Percentiles rank a stretch among this genome's conserved stretches.
Evolutionary conservation across 2,113 vertebrate genomes (phyloP).

Genomic region (Ptychochromis oligacanthus): DNA sequence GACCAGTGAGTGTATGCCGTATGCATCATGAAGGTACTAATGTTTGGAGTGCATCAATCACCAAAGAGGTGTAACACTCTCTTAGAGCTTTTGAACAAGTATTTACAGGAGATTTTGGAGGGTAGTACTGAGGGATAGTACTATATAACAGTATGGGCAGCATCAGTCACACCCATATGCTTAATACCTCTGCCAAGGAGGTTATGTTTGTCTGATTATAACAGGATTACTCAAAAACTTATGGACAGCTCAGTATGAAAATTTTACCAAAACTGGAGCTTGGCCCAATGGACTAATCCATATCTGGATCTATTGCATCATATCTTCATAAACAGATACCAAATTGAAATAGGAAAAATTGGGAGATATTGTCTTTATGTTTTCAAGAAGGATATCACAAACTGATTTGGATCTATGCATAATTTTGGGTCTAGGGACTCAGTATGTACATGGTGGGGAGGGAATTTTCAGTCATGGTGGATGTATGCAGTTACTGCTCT

Average conservation of each 20-base stretch:
- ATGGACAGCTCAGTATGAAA: not conserved
- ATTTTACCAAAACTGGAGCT: not conserved
- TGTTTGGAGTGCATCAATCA: not conserved
- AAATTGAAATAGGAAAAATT: not conserved
- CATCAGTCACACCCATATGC: not conserved
- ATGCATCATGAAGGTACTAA: not conserved
- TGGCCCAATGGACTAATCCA: not conserved
- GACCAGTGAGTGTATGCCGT: not conserved
- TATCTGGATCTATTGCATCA: not conserved
- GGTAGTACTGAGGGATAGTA: not conserved
- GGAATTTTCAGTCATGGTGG: not conserved
- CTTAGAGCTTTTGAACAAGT: not conserved
- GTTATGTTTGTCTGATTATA: not conserved
- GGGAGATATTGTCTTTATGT: not conserved
- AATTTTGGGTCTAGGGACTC: not conserved
- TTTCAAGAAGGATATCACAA: not conserved
- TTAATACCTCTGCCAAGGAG: not conserved
- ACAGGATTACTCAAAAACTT: not conserved
- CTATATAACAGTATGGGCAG: not conserved
- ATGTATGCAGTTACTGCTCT: not conserved
- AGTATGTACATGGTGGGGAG: not conserved
- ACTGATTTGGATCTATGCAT: not conserved
- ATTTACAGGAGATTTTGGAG: not conserved
- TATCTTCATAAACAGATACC: not conserved
- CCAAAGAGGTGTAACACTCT: not conserved